Base-by-base conservation (phyloP, 1,140 invertebrate genomes). In the Bradynema listronoti region DNA sequence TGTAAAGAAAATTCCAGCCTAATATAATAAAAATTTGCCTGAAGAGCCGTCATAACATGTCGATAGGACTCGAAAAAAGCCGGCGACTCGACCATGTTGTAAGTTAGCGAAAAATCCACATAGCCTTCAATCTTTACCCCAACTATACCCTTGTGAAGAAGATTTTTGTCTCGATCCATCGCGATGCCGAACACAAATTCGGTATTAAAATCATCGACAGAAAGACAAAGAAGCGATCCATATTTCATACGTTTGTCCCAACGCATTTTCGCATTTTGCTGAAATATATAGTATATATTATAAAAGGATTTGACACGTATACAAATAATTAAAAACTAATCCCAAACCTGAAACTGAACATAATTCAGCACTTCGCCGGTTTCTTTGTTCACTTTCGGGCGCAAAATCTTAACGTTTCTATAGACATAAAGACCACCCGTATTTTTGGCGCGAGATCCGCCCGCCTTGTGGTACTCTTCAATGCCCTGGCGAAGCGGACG, bases 151-250 rank as follows among this genome's bases (percentile, higher is more conserved):
- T 82, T 46, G 45, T 59, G 53, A 16, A 79, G 43, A 36, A 77
- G 63, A 33, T 82, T 72, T 0, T 65, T 32, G 36, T 86, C 80
- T 42, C 85, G 79, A 29, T 86, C 80, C 4, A 80, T 71, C 22
- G 89, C 84, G 1, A 83, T 84, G 16, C 83, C 87, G 65, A 87
- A 83, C 33, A 86, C 77, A 32, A 87, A 79, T 30, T 82, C 83
- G 29, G 82, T 77, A 14, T 47, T n/a, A 75, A 88, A 89, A 46
- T 85, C 81, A 70, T 87, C 83, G 7, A 65, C 78, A 0, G 86
- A 86, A 27, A 90, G 82, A 60, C 86, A 83, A 0, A 89, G 65
- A n/a, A 89, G 77, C 0, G 86, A 85, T 0, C 87, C 87, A 78
- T 79, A 84, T 71, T 88, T 82, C 29, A 89, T 82, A 47, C 84